A percentile compares a stretch with the other conserved stretches of the same genome.
Evolutionary conservation across 2,113 vertebrate genomes (phyloP).

Genomic region (Neolamprologus kungweensis): DNA sequence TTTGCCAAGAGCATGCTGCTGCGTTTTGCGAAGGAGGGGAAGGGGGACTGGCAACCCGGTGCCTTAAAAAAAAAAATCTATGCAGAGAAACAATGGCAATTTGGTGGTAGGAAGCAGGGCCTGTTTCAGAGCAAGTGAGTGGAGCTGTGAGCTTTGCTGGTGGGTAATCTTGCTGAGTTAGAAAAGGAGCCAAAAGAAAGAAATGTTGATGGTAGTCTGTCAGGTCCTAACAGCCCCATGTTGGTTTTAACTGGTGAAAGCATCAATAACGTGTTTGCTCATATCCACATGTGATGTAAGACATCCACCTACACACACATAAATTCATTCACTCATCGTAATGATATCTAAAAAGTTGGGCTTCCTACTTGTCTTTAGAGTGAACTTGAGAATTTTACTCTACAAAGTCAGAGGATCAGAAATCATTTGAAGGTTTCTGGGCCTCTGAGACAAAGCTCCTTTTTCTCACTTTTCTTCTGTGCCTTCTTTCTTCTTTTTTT

Average conservation of each 20-base stretch:
- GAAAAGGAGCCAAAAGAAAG: neutral
- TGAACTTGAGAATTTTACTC: neutral
- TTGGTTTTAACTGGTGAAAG: too few relatives aligned
- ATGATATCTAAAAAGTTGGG: neutral
- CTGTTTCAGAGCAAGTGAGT: neutral
- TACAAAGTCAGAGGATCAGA: neutral
- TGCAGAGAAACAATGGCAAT: neutral
- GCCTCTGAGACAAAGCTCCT: neutral
- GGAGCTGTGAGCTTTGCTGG: neutral
- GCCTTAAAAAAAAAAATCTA: neutral
- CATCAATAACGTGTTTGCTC: neutral
- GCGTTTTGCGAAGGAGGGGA: neutral
- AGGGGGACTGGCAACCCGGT: neutral
- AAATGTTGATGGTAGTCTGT: neutral
- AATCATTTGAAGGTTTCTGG: neutral
- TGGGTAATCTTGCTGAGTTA: neutral
- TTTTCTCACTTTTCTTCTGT: neutral
- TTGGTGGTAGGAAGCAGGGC: neutral
- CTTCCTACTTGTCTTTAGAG: neutral
- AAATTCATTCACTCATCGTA: neutral
- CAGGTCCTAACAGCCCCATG: fast-evolving
- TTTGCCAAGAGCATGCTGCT: neutral
- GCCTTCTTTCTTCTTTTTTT: neutral
- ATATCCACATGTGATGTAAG: neutral
- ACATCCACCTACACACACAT: neutral